Base-by-base conservation (phyloP, 2,888 invertebrate species). In the Drosophila cyrtoloma region DNA sequence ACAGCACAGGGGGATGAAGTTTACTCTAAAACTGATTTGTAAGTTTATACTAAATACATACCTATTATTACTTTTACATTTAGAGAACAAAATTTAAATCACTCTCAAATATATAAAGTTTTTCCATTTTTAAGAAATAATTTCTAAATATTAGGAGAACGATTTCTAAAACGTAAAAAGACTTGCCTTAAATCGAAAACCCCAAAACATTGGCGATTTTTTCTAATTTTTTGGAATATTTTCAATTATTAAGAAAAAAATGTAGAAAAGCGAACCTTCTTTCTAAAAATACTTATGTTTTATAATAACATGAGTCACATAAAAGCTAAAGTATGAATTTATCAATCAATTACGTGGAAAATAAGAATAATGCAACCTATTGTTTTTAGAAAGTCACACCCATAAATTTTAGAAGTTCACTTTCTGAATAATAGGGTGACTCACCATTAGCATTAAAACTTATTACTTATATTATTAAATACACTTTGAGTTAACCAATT, bases 21-120 rank as follows among this genome's bases (percentile, higher is more conserved):
- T 7, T 44, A 42, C 26, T 47, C 60, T 30, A 53, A 53, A 52
- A 26, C 52, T n/a, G 57, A 77, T 42, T 64, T 73, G 79, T 79
- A 66, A 81, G 79, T 73, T 76, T 12, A 58, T 5, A 22, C 10
- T 12, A 22, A 32, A 16, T n/a, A n/a, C n/a, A 39, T 28, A n/a
- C 14, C 9, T 26, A 28, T 26, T 26, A 9, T 26, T 26, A 2
- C 14, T 9, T 22, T 47, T 47, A 47, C 4, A 22, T 7, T 47
- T 22, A 14, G 4, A 47, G 47, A 22, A 22, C 7, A 22, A 22
- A 4, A n/a, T n/a, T 1, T 14, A 44, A 44, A 22, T 44, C 3
- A 22, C 12, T 42, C 44, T 12, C 22, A 44, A 44, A 14, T 44
- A 44, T 44, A 44, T 22, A 22, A 44, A 12, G 5, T 12, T 42